Percentiles rank a stretch among this genome's conserved stretches.
phyloP scores from a whole-genome alignment of 2,888 invertebrate genomes.

The Pogonocherus hispidulus region DNA sequence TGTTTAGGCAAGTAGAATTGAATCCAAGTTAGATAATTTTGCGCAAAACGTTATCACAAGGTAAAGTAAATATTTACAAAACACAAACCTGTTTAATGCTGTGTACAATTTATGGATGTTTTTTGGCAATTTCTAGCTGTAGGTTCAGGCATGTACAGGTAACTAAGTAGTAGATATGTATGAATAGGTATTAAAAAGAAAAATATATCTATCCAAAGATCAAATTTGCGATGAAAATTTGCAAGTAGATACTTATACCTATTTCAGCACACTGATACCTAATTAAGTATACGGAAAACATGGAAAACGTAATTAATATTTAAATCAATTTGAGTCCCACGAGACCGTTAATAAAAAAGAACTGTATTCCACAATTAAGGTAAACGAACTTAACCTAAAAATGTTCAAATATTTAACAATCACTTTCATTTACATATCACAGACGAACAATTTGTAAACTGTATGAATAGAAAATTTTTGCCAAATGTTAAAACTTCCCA shows the following conservation, averaged over 20 bases:
- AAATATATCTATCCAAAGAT: too few relatives aligned
- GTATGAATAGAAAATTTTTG: background rate
- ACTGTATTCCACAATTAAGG: background rate
- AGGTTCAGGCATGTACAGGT: too few relatives aligned
- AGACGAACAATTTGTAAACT: background rate
- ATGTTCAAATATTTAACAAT: conserved; percentile 5
- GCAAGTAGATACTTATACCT: too few relatives aligned
- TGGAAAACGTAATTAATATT: conserved; percentile 10
- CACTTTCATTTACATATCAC: background rate
- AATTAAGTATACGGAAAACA: too few relatives aligned
- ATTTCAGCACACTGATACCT: too few relatives aligned
- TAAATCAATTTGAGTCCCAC: conserved; percentile 2
- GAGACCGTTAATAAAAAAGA: conserved; percentile 5
- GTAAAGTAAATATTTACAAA: conserved; percentile 13
- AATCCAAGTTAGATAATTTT: background rate
- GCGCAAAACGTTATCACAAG: background rate
- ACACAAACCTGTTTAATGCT: too few relatives aligned
- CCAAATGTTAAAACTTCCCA: background rate
- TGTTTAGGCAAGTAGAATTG: background rate
- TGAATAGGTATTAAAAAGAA: too few relatives aligned
- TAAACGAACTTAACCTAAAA: conserved; percentile 30
- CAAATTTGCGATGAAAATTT: too few relatives aligned
- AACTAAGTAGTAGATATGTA: too few relatives aligned
- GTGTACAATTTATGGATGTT: too few relatives aligned
- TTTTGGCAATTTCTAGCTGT: too few relatives aligned